Percentiles rank a stretch among this genome's conserved stretches.
Evolutionary conservation across 2,113 vertebrate species (phyloP).

Genomic region (Empidonax traillii): DNA sequence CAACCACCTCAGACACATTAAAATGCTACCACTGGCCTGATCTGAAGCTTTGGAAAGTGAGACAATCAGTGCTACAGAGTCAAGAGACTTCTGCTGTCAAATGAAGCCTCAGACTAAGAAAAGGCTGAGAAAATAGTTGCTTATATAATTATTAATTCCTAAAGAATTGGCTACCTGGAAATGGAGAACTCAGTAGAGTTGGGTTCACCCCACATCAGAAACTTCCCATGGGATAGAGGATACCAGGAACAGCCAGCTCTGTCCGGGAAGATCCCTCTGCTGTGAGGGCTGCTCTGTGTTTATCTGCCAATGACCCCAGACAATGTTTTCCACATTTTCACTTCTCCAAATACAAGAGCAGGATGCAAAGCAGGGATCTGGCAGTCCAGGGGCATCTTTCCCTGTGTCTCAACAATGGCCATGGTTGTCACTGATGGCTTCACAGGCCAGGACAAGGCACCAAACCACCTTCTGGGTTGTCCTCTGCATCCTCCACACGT

Average conservation of each 20-base stretch:
- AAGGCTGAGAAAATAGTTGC: background rate
- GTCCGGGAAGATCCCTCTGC: background rate
- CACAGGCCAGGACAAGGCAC: background rate
- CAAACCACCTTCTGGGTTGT: background rate
- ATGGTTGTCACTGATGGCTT: background rate
- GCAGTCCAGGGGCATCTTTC: background rate
- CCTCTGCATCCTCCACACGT: background rate
- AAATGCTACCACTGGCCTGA: background rate
- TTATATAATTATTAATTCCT: background rate
- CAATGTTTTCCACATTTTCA: fast-evolving
- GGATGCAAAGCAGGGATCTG: background rate
- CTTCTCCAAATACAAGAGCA: background rate
- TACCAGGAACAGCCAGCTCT: background rate
- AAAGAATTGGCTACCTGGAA: background rate
- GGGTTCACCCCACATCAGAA: background rate
- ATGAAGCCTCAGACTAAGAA: background rate
- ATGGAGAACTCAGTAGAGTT: background rate
- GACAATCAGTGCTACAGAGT: background rate
- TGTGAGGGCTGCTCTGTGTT: background rate
- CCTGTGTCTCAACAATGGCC: background rate
- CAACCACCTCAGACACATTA: background rate
- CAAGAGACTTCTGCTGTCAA: background rate
- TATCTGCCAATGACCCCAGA: fast-evolving
- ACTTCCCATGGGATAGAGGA: background rate
- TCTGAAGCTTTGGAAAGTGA: background rate